Conservation (phyloP, 2,888 invertebrate genomes). For the Tortrix viridana region DNA sequence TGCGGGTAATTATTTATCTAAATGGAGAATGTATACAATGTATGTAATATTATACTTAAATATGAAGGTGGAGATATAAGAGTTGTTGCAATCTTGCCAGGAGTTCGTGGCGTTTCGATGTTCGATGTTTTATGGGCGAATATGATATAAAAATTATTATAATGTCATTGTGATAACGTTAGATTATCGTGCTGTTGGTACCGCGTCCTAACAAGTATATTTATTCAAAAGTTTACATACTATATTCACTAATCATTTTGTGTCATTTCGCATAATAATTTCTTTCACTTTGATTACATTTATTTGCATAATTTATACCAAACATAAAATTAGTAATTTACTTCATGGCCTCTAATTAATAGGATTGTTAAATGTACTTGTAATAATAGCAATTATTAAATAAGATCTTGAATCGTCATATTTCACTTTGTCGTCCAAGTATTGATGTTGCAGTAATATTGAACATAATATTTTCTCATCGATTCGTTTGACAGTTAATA, state of each 20-base stretch:
- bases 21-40: constrained; percentile 72
- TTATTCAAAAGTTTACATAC: constrained; percentile 27
- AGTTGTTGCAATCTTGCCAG: constrained; percentile 78
- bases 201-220: constrained; percentile 52
- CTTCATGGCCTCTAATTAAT: constrained; percentile 66
- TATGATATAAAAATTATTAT: constrained; percentile 57
- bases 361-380: constrained; percentile 61
- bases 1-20: constrained; percentile 72
- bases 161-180: constrained; percentile 77
- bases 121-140: constrained; percentile 75
- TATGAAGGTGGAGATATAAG: constrained; percentile 56
- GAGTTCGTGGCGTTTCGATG: constrained; percentile 70
- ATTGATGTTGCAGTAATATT: constrained; percentile 71
- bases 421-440: constrained; percentile 60
- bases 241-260: constrained; percentile 25
- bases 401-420: constrained; percentile 61
- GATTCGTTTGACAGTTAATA: constrained; percentile 52
- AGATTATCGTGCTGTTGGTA: constrained; percentile 68
- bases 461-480: constrained; percentile 58
- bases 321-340: constrained; percentile 60
- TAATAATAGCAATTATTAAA: constrained; percentile 62
- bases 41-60: constrained; percentile 65
- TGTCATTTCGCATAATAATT: constrained; percentile 37
- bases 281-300: constrained; percentile 34
- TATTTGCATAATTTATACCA: constrained; percentile 60